Base-by-base conservation (phyloP, 2,113 vertebrate genomes). In the Amblyopsis rosae region DNA sequence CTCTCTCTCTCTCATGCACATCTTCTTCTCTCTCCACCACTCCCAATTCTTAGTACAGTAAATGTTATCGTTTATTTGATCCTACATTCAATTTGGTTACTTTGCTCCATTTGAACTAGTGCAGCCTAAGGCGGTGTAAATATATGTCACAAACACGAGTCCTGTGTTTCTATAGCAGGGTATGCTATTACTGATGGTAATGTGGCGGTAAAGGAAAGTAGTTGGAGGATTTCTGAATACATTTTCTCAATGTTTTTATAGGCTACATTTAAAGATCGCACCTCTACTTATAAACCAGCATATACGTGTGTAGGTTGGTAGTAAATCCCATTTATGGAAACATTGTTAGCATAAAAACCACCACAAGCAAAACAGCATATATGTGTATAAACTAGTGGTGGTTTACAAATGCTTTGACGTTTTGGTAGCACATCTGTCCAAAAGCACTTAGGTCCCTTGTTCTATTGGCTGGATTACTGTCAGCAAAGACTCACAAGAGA, bases 111-210 rank as follows among this genome's bases (percentile, higher is more conserved):
- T 86, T 84, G 72, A 84, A 26, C 26, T 26, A 82, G 65, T 53
- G 13, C 8, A 17, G 72, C 65, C 45, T 32, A 72, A 9, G 0
- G 59, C 69, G 69, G 70, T 72, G 70, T 63, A 80, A 83, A 77
- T 76, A 71, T 73, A 71, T 66, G 61, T 80, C 75, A 77, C 35
- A 67, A 69, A 76, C 59, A 83, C 69, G 72, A 64, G 88, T 80
- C 75, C 77, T 74, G 1, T 85, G 77, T 84, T 85, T 79, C 72
- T 80, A 62, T 41, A 69, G 77, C 48, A 15, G 77, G 59, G 79
- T 79, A 78, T 84, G 71, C 64, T 72, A 71, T 86, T 82, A 80
- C 82, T 72, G 81, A 84, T 81, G 81, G 82, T 86, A 80, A 85
- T 82, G 70, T 81, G 76, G 81, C 70, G 76, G 62, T 76, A 12